These are phyloP conservation scores for Phyllopteryx taeniolatus DNA, from an alignment of 2,113 vertebrate species.

Conservation along the genomic window DNA sequence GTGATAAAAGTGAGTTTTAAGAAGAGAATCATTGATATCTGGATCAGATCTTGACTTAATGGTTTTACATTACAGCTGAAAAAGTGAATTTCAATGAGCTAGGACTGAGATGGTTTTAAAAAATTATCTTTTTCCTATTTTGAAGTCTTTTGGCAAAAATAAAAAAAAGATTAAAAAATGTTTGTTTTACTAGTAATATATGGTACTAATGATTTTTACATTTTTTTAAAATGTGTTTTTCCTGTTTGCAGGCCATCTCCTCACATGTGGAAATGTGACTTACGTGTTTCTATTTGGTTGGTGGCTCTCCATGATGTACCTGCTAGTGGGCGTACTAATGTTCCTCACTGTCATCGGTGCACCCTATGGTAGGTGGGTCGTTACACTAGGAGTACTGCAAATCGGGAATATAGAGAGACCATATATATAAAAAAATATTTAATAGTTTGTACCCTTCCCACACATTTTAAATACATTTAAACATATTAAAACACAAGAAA, in stretches of 20 bases:
- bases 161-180: too few species aligned
- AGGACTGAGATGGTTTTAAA: neutral
- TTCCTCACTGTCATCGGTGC: slow-evolving; percentile 74
- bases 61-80: too few species aligned
- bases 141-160: neutral
- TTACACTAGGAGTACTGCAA: neutral
- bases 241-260: slow-evolving; percentile 64
- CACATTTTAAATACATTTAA: too few species aligned
- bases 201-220: too few species aligned
- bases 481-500: too few species aligned
- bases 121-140: neutral
- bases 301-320: slow-evolving; percentile 80
- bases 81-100: too few species aligned
- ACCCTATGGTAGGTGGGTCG: slow-evolving; percentile 75
- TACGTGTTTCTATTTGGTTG: slow-evolving; percentile 85
- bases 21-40: too few species aligned
- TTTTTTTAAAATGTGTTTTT: neutral
- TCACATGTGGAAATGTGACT: slow-evolving; percentile 77
- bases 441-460: too few species aligned
- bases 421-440: too few species aligned
- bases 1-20: too few species aligned
- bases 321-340: slow-evolving; percentile 75
- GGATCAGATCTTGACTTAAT: too few species aligned
- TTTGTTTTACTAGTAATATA: neutral
- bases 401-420: too few species aligned